Percentiles rank a stretch among this genome's conserved stretches.
These are phyloP conservation scores for Euura lappo DNA, from an alignment of 1,140 invertebrate genomes.

Conservation along the genomic window DNA sequence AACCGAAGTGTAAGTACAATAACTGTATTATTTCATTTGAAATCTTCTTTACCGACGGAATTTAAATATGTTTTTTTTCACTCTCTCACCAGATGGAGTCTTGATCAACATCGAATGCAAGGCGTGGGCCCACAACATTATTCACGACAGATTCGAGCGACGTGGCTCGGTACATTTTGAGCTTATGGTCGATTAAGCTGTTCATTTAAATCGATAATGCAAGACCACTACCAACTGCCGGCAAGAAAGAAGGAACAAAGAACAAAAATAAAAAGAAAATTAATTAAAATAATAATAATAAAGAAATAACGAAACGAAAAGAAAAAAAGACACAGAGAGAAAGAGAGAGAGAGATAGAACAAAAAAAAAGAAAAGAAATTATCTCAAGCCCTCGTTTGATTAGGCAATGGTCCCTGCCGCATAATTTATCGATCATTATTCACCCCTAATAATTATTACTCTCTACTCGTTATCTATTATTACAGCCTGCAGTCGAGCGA, in stretches of 20 bases:
- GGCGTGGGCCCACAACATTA: constrained; percentile 94
- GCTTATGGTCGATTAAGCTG: constrained; percentile 86
- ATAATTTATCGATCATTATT: no score
- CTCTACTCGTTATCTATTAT: no score
- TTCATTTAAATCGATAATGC: constrained; percentile 17
- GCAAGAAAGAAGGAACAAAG: constrained; percentile 29
- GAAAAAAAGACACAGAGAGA: no score
- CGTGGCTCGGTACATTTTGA: constrained; percentile 95
- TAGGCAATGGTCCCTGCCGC: no score
- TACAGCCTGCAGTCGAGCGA: no score
- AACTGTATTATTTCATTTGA: background rate
- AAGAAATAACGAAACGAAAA: no score
- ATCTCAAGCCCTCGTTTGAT: no score
- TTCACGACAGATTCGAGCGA: constrained; percentile 84
- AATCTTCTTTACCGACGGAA: no score
- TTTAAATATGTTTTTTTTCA: constrained; percentile 1
- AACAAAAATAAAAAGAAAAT: constrained; percentile 31
- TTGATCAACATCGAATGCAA: constrained; percentile 96
- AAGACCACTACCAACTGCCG: constrained; percentile 36
- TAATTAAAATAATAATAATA: no score
- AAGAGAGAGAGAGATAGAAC: no score
- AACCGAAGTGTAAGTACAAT: constrained; percentile 76
- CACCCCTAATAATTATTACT: no score
- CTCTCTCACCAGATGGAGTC: constrained; percentile 72
- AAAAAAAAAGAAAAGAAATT: no score